Conservation (phyloP, 2,888 invertebrate species). For the Coleophora flavipennella region DNA sequence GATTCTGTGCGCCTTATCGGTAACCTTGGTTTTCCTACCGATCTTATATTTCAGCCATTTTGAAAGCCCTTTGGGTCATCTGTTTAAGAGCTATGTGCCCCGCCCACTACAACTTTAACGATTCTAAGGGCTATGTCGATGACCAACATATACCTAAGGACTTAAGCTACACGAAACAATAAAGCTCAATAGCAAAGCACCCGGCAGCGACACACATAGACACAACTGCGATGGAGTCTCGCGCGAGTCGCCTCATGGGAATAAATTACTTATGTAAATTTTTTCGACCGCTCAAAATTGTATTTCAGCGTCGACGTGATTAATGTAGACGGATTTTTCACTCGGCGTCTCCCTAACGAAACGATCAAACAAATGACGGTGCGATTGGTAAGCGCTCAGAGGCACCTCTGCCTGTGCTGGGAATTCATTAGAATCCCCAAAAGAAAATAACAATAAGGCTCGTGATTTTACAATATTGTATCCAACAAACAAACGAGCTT, state of each 20-base stretch:
- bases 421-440: conserved; percentile 50
- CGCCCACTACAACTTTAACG: too few species aligned
- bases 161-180: conserved; percentile 26
- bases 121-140: too few species aligned
- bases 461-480: conserved; percentile 37
- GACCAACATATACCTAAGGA: too few species aligned
- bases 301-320: conserved; percentile 64
- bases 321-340: conserved; percentile 65
- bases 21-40: too few species aligned
- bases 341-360: conserved; percentile 52
- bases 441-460: conserved; percentile 28
- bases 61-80: too few species aligned
- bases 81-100: too few species aligned
- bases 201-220: conserved; percentile 23
- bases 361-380: conserved; percentile 57
- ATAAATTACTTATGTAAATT: conserved; percentile 70
- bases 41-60: too few species aligned
- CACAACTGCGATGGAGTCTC: conserved; percentile 33
- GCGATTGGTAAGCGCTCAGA: conserved; percentile 47
- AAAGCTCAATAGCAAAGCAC: conserved; percentile 27
- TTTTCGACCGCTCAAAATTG: conserved; percentile 59
- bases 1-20: too few species aligned
- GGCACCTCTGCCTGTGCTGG: conserved; percentile 35
- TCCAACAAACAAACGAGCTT: conserved; percentile 31
- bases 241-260: conserved; percentile 42